These are phyloP conservation scores for Eufriesea mexicana DNA, from an alignment of 1,140 invertebrate species.

Conservation along the genomic window DNA sequence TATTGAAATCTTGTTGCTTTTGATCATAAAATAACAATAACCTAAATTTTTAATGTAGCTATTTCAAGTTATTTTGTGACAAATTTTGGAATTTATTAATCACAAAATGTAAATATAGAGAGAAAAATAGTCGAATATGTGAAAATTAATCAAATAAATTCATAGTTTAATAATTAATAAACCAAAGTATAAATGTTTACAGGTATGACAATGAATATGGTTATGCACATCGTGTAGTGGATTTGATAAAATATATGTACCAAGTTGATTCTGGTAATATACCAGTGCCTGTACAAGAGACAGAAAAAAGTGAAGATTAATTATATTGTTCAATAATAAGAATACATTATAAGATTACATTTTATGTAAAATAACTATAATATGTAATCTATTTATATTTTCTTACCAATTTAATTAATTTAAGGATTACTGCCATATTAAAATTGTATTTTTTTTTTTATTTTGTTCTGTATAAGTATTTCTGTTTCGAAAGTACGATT, in stretches of 20 bases:
- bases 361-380: constrained; percentile 3
- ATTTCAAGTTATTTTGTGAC: background rate
- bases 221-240: constrained; percentile 86
- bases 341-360: background rate
- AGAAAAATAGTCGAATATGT: too few relatives aligned
- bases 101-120: background rate
- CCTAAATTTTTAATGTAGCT: background rate
- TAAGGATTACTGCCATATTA: background rate
- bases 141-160: background rate
- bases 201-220: constrained; percentile 90
- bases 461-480: background rate
- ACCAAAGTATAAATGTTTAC: background rate
- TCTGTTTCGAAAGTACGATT: background rate
- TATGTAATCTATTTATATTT: background rate
- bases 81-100: background rate
- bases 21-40: background rate
- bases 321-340: background rate
- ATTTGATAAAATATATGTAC: constrained; percentile 85
- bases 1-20: background rate
- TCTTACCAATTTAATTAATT: background rate
- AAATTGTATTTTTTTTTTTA: constrained; percentile 1
- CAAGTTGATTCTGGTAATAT: constrained; percentile 58
- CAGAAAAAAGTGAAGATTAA: constrained; percentile 40
- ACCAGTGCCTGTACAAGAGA: background rate
- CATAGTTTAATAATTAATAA: background rate